phyloP scores from a whole-genome alignment of 2,113 vertebrate genomes.

The Kryptolebias marmoratus region DNA sequence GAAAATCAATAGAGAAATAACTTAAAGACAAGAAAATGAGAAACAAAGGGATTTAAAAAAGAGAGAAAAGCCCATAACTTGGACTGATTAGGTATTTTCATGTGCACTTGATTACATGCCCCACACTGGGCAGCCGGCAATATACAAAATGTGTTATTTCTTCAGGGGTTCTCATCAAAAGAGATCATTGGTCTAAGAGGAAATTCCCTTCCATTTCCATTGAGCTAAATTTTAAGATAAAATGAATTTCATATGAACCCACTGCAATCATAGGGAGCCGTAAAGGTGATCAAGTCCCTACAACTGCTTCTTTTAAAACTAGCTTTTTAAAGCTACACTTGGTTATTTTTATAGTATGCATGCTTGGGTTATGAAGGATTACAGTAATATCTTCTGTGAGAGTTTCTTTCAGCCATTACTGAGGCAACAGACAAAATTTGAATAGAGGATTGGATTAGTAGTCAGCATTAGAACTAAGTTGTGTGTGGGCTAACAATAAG shows the following conservation, averaged over 20 bases:
- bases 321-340: too few species aligned
- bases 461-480: slow-evolving; percentile 11
- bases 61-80: neutral
- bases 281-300: too few species aligned
- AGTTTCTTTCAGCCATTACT: neutral
- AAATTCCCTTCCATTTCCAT: neutral
- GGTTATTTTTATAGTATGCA: too few species aligned
- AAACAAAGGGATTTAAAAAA: neutral
- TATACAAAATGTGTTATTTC: neutral
- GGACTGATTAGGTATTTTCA: neutral
- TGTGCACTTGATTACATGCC: neutral
- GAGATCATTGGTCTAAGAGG: neutral
- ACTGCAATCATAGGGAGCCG: too few species aligned
- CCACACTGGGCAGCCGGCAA: neutral
- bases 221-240: too few species aligned
- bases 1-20: too few species aligned
- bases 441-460: slow-evolving; percentile 6
- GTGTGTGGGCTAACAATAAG: slow-evolving; percentile 23
- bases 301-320: too few species aligned
- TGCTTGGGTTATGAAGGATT: too few species aligned
- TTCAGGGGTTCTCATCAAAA: neutral
- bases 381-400: too few species aligned
- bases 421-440: neutral
- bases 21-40: neutral
- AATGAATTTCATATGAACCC: too few species aligned